Evolutionary conservation across 2,113 vertebrate genomes (phyloP), one percentile per base, ranked within the genome.

Genomic region (Solea solea): DNA sequence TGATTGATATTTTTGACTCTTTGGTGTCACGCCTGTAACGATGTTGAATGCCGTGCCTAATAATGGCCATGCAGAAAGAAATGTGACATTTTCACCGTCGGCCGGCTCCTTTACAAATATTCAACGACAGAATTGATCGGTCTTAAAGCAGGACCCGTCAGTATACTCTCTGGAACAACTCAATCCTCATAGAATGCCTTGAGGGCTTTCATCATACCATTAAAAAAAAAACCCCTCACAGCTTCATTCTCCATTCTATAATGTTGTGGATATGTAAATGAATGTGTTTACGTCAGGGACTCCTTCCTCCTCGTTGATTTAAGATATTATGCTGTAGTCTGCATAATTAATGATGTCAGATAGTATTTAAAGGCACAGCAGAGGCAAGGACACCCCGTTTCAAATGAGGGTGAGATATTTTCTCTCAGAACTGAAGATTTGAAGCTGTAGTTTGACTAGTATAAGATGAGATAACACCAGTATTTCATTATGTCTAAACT

Each of bases 331-430:
- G 56, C 42, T 58, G 66, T 53, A 8, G 27, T 56, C 39, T 87
- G 69, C 82, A 87, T 90, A 67, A 87, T 87, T 80, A 6, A 74
- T 78, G 52, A 66, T 56, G 63, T 56, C 64, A 84, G 86, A 85
- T 78, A 72, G 76, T 34, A 74, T 82, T 62, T 86, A 79, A 82
- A 81, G 59, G 1, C 69, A 73, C 49, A 56, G 55, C 7, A n/a
- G 67, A 82, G 53, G n/a, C 42, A 63, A 46, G 6, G 61, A 74
- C 81, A 45, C 34, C 50, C 50, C 0, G 2, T 46, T 61, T 51
- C 8, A 68, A 69, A 72, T 42, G 28, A 41, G 34, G 21, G 40
- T 64, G 12, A 60, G 44, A 27, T 52, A 14, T 48, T 14, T 53
- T 40, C 46, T 69, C 49, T 14, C 12, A 27, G 1, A 40, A 59